These are phyloP conservation scores for Buceros bicornis DNA, from an alignment of 2,797 vertebrate species.

Conservation along the genomic window DNA sequence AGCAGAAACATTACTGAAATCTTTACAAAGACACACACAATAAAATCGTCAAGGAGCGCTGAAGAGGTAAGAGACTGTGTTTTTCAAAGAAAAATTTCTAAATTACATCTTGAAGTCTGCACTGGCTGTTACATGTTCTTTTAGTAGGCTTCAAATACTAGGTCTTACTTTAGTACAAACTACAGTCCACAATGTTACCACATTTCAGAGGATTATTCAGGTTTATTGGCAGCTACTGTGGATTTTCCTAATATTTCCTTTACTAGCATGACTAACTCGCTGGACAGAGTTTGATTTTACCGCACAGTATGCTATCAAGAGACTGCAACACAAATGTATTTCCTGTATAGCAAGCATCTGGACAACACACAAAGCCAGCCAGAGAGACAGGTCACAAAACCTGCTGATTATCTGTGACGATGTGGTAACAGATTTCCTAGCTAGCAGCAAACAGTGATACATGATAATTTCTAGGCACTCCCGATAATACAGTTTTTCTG, in stretches of 20 bases:
- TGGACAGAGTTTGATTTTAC: constrained; percentile 7
- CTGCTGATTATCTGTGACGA: not conserved
- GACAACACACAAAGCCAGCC: not conserved
- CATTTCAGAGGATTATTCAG: not conserved
- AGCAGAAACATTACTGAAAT: not conserved
- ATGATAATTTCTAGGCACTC: not conserved
- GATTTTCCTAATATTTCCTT: not conserved
- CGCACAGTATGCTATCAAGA: not conserved
- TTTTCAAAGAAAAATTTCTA: not conserved
- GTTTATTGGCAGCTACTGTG: not conserved
- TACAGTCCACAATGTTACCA: not conserved
- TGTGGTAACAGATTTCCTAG: not conserved
- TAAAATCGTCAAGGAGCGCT: not conserved
- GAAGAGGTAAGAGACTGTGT: not conserved
- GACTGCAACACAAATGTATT: not conserved
- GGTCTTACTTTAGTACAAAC: not conserved
- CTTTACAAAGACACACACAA: not conserved
- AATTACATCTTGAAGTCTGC: not conserved
- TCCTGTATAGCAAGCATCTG: not conserved
- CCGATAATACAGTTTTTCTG: not conserved
- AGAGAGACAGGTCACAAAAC: constrained; percentile 18
- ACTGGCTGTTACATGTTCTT: not conserved
- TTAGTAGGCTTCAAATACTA: not conserved
- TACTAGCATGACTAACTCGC: not conserved
- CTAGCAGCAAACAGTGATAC: not conserved